Conservation (phyloP, 2,797 vertebrate genomes). For the Poliocrania exsul region DNA sequence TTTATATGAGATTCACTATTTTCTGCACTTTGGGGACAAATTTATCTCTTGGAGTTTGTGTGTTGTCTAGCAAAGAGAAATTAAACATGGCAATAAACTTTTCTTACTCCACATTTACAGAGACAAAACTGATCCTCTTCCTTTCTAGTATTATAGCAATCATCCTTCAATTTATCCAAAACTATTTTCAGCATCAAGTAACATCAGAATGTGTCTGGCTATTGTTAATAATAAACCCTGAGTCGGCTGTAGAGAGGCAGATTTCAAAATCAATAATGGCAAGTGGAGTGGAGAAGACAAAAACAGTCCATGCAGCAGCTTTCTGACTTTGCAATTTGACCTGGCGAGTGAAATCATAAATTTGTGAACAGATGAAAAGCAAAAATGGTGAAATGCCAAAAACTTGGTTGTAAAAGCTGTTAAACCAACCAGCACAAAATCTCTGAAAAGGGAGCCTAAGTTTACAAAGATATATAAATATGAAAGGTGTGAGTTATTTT, state of each 20-base stretch:
- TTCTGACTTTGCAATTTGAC: neutral
- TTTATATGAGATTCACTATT: neutral
- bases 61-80: neutral
- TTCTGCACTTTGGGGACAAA: neutral
- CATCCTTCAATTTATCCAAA: neutral
- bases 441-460: neutral
- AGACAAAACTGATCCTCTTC: neutral
- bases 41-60: neutral
- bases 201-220: neutral
- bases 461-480: neutral
- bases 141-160: neutral
- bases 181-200: neutral
- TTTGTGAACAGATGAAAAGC: neutral
- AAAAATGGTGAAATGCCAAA: neutral
- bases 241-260: neutral
- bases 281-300: conserved; percentile 9
- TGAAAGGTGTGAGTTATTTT: neutral
- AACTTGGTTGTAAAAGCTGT: neutral
- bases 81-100: conserved; percentile 26
- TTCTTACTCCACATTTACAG: neutral
- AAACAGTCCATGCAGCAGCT: conserved; percentile 11
- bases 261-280: neutral
- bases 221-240: conserved; percentile 16
- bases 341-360: conserved; percentile 19
- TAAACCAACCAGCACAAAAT: neutral